Percentiles rank a stretch among this genome's conserved stretches.
phyloP scores from a whole-genome alignment of 1,140 invertebrate genomes.

The Agraylea sexmaculata region DNA sequence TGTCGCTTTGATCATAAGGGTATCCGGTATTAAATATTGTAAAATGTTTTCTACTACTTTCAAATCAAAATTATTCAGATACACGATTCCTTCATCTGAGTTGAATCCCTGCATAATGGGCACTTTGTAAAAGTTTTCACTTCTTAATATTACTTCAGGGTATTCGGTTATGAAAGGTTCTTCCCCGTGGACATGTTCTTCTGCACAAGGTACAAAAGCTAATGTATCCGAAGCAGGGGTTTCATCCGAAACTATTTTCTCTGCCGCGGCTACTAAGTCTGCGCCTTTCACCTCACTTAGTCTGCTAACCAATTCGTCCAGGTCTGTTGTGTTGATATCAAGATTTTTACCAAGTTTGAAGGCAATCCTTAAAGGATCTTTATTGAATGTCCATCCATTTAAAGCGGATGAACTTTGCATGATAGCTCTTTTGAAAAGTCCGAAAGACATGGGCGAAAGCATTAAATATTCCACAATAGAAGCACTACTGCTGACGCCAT shows the following conservation, averaged over 20 bases:
- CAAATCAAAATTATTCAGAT: too few relatives aligned
- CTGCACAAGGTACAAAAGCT: slow-evolving; percentile 12
- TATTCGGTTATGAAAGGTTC: slow-evolving; percentile 37
- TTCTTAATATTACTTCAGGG: slow-evolving; percentile 31
- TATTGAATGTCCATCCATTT: slow-evolving; percentile 30
- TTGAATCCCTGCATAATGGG: slow-evolving; percentile 26
- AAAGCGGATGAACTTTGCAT: slow-evolving; percentile 43
- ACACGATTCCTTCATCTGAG: slow-evolving; percentile 27
- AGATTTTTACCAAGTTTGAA: slow-evolving; percentile 15
- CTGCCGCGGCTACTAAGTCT: slow-evolving; percentile 21
- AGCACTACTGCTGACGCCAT: slow-evolving; percentile 36
- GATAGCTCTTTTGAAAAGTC: slow-evolving; percentile 45
- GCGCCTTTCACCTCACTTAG: slow-evolving; percentile 21
- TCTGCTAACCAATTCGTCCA: slow-evolving; percentile 21
- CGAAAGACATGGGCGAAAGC: slow-evolving; percentile 25
- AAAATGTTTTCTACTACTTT: slow-evolving; percentile 20
- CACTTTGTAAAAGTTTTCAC: slow-evolving; percentile 21
- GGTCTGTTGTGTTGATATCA: slow-evolving; percentile 9
- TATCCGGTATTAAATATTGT: too few relatives aligned
- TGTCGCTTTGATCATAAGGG: too few relatives aligned
- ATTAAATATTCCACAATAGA: slow-evolving; percentile 24
- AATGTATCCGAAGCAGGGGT: too few relatives aligned
- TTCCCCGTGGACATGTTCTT: slow-evolving; percentile 11
- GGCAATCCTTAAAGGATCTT: slow-evolving; percentile 24
- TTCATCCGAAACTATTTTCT: slow-evolving; percentile 13